Evolutionary conservation across 2,113 vertebrate genomes (phyloP).

Genomic region (Petrocephalus zakoni): DNA sequence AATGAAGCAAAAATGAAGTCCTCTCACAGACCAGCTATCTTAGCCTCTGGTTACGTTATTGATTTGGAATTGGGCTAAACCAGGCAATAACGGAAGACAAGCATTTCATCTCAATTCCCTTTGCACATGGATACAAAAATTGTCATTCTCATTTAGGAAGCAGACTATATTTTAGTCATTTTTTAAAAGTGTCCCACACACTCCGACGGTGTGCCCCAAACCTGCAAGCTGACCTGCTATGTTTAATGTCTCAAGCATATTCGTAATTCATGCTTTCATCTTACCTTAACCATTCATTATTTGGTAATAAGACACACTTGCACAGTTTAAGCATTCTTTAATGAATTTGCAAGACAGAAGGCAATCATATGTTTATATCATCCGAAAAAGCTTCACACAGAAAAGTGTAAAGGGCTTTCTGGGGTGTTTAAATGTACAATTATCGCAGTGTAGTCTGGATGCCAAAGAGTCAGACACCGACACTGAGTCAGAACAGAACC

Average conservation of each 20-base stretch:
- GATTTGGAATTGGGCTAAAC: neutral
- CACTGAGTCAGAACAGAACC: neutral
- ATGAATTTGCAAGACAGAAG: neutral
- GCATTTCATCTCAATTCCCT: neutral
- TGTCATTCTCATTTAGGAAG: neutral
- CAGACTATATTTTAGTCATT: neutral
- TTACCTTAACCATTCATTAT: neutral
- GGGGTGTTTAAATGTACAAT: neutral
- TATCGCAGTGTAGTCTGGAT: neutral
- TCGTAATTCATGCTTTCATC: neutral
- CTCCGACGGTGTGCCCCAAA: neutral
- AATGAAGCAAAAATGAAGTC: neutral
- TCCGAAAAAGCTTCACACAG: neutral
- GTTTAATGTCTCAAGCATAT: neutral
- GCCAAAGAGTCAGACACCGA: neutral
- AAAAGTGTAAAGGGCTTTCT: neutral
- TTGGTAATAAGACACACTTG: neutral
- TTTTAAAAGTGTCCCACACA: neutral
- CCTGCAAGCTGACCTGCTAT: neutral
- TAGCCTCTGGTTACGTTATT: neutral
- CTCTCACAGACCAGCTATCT: neutral
- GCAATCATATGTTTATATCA: neutral
- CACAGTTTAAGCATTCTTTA: neutral
- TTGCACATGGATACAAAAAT: neutral
- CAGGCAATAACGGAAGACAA: neutral